These are phyloP conservation scores for Stegastes partitus DNA, from an alignment of 2,113 vertebrate genomes.

Conservation along the genomic window DNA sequence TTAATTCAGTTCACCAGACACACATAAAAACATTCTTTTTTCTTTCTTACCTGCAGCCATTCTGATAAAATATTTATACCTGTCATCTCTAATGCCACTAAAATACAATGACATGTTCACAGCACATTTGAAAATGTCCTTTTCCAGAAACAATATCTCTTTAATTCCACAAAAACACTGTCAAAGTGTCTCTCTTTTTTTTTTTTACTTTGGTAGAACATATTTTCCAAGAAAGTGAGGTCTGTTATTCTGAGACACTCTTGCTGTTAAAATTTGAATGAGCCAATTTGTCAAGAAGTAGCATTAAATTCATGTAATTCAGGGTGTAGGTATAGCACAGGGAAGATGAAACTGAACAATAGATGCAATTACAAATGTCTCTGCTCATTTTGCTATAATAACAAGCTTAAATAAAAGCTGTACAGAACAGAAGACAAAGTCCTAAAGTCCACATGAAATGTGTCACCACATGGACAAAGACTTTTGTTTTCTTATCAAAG, in stretches of 20 bases:
- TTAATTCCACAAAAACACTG: background rate
- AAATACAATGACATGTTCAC: background rate
- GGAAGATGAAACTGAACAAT: background rate
- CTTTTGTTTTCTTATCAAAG: background rate
- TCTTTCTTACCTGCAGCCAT: background rate
- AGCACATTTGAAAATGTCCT: background rate
- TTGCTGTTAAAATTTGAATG: slow-evolving; percentile 1
- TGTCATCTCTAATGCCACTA: background rate
- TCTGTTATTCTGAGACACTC: too few species aligned
- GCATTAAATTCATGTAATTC: background rate
- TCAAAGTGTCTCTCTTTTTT: too few species aligned
- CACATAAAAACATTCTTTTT: background rate
- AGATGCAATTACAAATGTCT: background rate
- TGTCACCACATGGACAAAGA: background rate
- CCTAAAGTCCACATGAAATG: background rate
- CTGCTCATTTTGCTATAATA: background rate
- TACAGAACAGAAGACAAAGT: background rate
- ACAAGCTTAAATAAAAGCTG: background rate
- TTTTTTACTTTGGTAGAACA: too few species aligned
- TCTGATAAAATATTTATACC: background rate
- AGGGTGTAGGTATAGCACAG: background rate
- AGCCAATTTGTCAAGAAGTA: background rate
- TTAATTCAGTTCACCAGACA: background rate
- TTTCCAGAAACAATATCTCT: background rate
- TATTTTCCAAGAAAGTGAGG: too few species aligned